Percentiles rank a stretch among this genome's conserved stretches.
Conservation (phyloP, 2,888 invertebrate genomes). For the Anthoptus insignis region DNA sequence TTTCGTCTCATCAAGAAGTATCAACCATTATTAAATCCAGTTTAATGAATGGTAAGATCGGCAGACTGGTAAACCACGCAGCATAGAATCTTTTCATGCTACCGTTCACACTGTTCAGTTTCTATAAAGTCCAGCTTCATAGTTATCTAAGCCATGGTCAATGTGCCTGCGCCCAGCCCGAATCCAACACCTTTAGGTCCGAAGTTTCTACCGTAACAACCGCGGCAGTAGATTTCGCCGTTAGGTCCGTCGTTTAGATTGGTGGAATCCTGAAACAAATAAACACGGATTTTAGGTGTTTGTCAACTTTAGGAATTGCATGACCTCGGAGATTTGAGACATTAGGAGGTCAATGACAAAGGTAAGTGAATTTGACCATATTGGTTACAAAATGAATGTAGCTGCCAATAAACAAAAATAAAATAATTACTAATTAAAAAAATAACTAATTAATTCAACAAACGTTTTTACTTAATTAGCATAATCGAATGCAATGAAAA, state of each 20-base stretch:
- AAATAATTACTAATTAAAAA: too few relatives aligned
- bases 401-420: too few relatives aligned
- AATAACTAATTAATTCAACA: too few relatives aligned
- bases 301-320: too few relatives aligned
- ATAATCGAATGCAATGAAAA: too few relatives aligned
- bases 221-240: constrained; percentile 97
- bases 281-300: neutral
- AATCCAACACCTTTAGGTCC: constrained; percentile 97
- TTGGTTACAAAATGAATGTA: too few relatives aligned
- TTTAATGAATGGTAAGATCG: constrained; percentile 84
- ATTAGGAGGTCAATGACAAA: too few relatives aligned
- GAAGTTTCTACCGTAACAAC: constrained; percentile 95
- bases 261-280: constrained; percentile 91
- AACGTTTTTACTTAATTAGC: too few relatives aligned
- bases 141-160: constrained; percentile 93
- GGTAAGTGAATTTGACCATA: too few relatives aligned
- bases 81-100: constrained; percentile 79
- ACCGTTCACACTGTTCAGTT: constrained; percentile 62
- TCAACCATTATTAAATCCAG: constrained; percentile 86
- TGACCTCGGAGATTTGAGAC: too few relatives aligned
- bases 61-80: constrained; percentile 67
- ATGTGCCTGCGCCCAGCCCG: constrained; percentile 96
- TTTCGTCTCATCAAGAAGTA: constrained; percentile 78
- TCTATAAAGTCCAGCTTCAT: constrained; percentile 83
- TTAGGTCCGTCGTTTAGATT: constrained; percentile 97